Base-by-base conservation (phyloP, 2,113 vertebrate species). In the Hiodon alosoides region DNA sequence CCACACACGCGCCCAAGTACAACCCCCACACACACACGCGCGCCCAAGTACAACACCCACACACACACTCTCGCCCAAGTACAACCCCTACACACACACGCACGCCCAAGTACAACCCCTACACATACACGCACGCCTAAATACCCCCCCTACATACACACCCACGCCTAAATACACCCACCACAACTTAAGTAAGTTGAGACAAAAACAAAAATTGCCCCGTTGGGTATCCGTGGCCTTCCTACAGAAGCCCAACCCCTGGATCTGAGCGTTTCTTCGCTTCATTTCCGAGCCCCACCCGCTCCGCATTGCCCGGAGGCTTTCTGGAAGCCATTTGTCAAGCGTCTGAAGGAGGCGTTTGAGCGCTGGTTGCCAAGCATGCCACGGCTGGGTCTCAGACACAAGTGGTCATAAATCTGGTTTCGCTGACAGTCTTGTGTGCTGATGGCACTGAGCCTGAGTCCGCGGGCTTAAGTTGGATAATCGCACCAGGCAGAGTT, bases 71-170 rank as follows among this genome's bases (percentile, higher is more conserved):
- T 7, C 3, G 10, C 54, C 10, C 2, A 31, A 31, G 1, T 57
- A 61, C 54, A 10, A 5, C 5, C 54, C 5, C 54, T 1, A n/a
- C 54, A 57, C 54, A 57, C 54, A 57, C 54, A 64, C 2, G 7
- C 8, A 60, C 1, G 14, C 59, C 3, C 11, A 61, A 13, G 13
- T 16, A 61, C 60, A 57, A 31, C 54, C 5, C n/a, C n/a, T n/a
- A n/a, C 54, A 57, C 54, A 57, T 2, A 7, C 54, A 7, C 1
- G 5, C 54, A 57, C 54, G 10, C 54, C 10, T 57, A 57, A 5
- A 64, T 67, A 57, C 77, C 66, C 50, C 55, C 69, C 16, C 0
- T 57, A n/a, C 59, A 60, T 59, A 66, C 71, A 71, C 73, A 69
- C 54, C 4, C 54, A 55, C 54, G 54, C 54, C 4, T 9, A 55